Percentiles rank a stretch among this genome's conserved stretches.
Evolutionary conservation across 2,888 invertebrate genomes (phyloP).

Genomic region (Aphodius granarius): DNA sequence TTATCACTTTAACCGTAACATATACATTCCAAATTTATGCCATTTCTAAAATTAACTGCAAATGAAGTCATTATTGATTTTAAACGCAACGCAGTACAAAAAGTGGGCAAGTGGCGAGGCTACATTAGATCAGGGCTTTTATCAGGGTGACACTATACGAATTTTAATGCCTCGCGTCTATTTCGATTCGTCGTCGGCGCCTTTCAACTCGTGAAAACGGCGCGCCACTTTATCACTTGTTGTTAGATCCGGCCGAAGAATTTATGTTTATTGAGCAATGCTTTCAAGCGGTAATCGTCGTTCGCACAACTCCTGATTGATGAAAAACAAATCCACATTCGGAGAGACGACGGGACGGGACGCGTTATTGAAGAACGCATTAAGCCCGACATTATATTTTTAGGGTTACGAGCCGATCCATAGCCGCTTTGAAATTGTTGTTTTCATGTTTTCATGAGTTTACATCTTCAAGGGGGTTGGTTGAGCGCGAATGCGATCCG

Average conservation of each 20-base stretch:
- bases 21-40: neutral
- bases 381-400: neutral
- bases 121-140: neutral
- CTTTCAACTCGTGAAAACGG: neutral
- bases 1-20: too few relatives aligned
- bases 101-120: neutral
- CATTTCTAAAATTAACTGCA: neutral
- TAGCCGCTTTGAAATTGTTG: neutral
- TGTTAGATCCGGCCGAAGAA: constrained; percentile 7
- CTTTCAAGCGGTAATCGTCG: constrained; percentile 7
- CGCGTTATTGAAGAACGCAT: neutral
- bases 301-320: neutral
- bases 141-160: neutral
- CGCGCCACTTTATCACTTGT: constrained; percentile 9
- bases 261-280: constrained; percentile 14
- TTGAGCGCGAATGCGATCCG: neutral
- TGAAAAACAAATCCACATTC: constrained; percentile 2
- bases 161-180: neutral
- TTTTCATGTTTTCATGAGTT: neutral
- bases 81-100: neutral
- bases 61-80: neutral
- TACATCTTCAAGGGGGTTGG: neutral
- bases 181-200: neutral
- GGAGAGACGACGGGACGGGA: too few relatives aligned
- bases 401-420: neutral